Evolutionary conservation across 1,140 invertebrate genomes (phyloP), one percentile per base, ranked within the genome.

Genomic region (Megathymus violae): DNA sequence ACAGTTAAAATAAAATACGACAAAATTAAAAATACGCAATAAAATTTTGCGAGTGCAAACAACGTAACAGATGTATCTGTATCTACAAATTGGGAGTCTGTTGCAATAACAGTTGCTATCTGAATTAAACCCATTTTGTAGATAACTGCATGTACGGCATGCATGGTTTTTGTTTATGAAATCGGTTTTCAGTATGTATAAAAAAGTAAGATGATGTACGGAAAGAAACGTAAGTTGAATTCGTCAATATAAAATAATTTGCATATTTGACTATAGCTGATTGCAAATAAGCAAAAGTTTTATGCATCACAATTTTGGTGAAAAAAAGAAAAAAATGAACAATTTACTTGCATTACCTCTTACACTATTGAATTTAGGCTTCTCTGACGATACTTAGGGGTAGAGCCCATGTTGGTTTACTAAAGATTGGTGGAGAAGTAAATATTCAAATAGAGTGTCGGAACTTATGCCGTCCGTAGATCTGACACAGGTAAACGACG

Each of bases 1-100:
- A 40, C 48, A 52, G 16, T 31, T 52, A 41, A 41, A 52, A 51
- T 51, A 38, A 51, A 51, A 54, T 54, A 3, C 19, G 13, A 16
- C 36, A 27, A 43, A 43, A 54, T 54, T 54, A 54, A 54, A 54
- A 27, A 43, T 43, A 43, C 19, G 7, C 51, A 25, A 19, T 52
- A 54, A 54, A 54, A 54, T 54, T 43, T 54, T 54, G 51, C 38
- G 51, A 54, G 19, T 43, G 14, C 38, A 54, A 15, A 27, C 51
- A 54, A 13, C 4, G 13, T 3, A 22, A 40, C 22, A 36, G 34
- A 11, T 36, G 34, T 54, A 54, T 22, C 51, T 54, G 38, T 11
- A 31, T 22, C 19, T 43, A 54, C 51, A 54, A 54, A 54, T 54
- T 54, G 51, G 36, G 50, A 54, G 38, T 54, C 34, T 6, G 25